A percentile compares a stretch with the other conserved stretches of the same genome.
Conservation (phyloP, 2,113 vertebrate species). For the Equus quagga region DNA sequence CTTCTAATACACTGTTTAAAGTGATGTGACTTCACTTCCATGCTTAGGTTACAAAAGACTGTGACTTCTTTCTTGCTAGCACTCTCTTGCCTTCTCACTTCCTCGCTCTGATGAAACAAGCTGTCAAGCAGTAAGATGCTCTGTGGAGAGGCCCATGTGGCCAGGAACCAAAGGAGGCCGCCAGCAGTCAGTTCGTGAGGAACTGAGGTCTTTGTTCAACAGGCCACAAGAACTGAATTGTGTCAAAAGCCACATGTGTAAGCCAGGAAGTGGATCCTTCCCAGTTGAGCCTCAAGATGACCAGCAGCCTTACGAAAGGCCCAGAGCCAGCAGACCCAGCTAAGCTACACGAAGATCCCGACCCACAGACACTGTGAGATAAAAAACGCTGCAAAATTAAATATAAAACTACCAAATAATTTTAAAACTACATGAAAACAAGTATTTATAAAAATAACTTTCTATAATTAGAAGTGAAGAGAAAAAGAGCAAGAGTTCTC, state of each 20-base stretch:
- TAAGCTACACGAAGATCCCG: not conserved
- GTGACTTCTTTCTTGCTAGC: not conserved
- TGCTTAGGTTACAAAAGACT: slow-evolving; percentile 34
- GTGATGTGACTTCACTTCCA: not conserved
- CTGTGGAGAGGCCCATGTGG: not conserved
- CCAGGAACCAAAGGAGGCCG: slow-evolving; percentile 1
- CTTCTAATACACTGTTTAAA: not conserved
- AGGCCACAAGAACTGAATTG: not conserved
- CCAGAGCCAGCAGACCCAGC: not conserved
- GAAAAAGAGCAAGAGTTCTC: not conserved
- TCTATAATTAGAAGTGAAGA: slow-evolving; percentile 13
- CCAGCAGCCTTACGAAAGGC: not conserved
- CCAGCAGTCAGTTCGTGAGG: not conserved
- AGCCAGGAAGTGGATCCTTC: not conserved
- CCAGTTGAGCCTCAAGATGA: not conserved
- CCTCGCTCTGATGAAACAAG: not conserved
- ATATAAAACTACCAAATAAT: not conserved
- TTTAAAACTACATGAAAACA: not conserved
- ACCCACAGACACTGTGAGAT: not conserved
- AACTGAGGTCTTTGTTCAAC: slow-evolving; percentile 15
- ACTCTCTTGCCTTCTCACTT: not conserved
- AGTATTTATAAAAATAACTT: not conserved
- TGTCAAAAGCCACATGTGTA: not conserved
- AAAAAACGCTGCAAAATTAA: not conserved
- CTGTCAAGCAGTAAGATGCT: not conserved